Base-by-base conservation (phyloP, 2,797 vertebrate genomes). In the Lateolabrax maculatus region DNA sequence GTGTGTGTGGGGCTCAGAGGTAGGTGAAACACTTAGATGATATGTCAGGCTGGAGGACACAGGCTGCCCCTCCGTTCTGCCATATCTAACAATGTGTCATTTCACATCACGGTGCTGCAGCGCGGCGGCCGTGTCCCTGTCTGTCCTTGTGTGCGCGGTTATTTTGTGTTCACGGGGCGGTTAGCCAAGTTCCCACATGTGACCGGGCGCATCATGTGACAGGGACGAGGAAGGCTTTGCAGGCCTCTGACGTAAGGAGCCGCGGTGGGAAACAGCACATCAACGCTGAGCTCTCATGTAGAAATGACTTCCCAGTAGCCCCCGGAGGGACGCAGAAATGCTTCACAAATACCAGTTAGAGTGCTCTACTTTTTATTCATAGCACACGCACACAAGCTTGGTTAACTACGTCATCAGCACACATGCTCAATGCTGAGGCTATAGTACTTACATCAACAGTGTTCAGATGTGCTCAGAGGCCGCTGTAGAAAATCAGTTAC, bases 81-180 rank as follows among this genome's bases (percentile, higher is more conserved):
- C 74, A 55, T 21, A 77, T 84, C 74, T 77, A 83, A 79, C 76
- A 49, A 57, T 74, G 79, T 75, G 85, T 86, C 77, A 80, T 71
- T 75, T 76, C 66, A 64, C 41, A 77, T 86, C 52, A 82, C 34
- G 15, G 9, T 4, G 23, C 34, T 25, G 10, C 52, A 55, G 58
- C 2, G 2, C 4, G 18, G 51, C 4, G 0, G 44, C 41, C 34
- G 5, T 79, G 63, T 15, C 60, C 79, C 66, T 16, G 6, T 49
- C 41, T 77, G 65, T 71, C 70, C 51, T 44, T 49, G 36, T 46
- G 34, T 58, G 39, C 49, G 34, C 49, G 41, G 65, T 48, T 39
- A 49, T 27, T 48, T 19, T 23, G 39, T 51, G 34, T 21, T 46
- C 7, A 2, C 27, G 44, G 70, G 23, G 43, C 48, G 18, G 49